These are phyloP conservation scores for Hyperoodon ampullatus DNA, from an alignment of 2,113 vertebrate species.

Conservation along the genomic window DNA sequence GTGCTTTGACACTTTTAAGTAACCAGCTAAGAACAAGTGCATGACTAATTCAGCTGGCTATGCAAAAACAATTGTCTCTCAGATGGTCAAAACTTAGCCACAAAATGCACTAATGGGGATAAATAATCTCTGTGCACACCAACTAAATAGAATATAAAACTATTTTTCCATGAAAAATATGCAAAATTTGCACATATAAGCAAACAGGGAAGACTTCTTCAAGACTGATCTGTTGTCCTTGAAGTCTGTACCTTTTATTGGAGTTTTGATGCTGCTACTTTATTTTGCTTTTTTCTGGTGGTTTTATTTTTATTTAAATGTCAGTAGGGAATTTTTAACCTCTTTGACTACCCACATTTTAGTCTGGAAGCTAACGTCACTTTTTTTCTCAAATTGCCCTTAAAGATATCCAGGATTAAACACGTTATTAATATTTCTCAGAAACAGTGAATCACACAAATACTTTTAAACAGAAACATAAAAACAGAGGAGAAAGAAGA, in stretches of 20 bases:
- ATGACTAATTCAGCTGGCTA: background rate
- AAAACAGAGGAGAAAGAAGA: background rate
- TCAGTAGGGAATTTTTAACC: background rate
- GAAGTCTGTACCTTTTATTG: background rate
- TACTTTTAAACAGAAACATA: background rate
- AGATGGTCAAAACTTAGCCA: background rate
- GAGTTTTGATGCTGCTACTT: background rate
- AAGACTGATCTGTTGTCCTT: background rate
- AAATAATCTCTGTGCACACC: background rate
- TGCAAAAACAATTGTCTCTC: background rate
- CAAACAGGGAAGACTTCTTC: background rate
- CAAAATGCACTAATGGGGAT: background rate
- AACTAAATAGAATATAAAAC: background rate
- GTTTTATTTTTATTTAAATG: background rate
- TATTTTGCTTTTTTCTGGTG: background rate
- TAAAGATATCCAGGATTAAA: slow-evolving; percentile 17
- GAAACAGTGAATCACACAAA: background rate
- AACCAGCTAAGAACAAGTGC: background rate
- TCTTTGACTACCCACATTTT: background rate
- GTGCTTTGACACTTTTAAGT: background rate
- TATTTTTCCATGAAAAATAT: background rate
- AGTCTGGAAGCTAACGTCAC: background rate
- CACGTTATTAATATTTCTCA: background rate
- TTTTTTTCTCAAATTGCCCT: background rate
- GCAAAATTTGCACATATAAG: background rate